Evolutionary conservation across 2,797 vertebrate genomes (phyloP), one percentile per base, ranked within the genome.

Genomic region (Perodicticus potto): DNA sequence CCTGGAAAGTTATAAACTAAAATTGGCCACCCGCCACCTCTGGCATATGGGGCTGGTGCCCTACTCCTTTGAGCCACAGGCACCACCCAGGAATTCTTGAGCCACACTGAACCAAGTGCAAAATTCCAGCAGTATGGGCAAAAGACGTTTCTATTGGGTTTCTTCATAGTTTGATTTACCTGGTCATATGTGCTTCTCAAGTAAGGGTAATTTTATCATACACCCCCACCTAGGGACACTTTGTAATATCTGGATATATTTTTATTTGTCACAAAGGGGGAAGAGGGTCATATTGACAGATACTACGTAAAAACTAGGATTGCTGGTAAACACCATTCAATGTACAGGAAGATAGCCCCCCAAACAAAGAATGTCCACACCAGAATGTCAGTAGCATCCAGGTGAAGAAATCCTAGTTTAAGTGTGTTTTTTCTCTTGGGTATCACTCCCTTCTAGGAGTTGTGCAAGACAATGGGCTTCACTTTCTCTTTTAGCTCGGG

Each of bases 11-110:
- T 89, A 32, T 14, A 86, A 84, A 73, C 34, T 84, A 57, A 88
- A 83, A 80, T 72, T 72, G 80, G 32, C 40, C 49, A 40, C 40
- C 40, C 40, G 40, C 40, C 40, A 40, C 40, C 40, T 40, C 40
- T 40, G 40, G 40, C 40, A 40, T 40, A 40, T 40, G 40, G 40
- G 40, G 40, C 40, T 40, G 40, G 40, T 5, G 5, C 5, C 40
- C 40, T 40, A 40, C 40, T 40, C 40, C 40, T 40, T 40, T 40
- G 40, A 40, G 40, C 40, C 40, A 40, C 40, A 40, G 40, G 40
- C 40, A 5, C 40, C 40, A 40, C 86, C 94, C n/a, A 86, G 43
- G 32, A 92, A 40, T 84, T 76, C 53, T 86, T 57, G 19, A 96
- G 61, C 86, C 22, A 87, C 16, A 17, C 2, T 16, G 22, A 91